A percentile compares a stretch with the other conserved stretches of the same genome.
Evolutionary conservation across 1,140 invertebrate genomes (phyloP).

Genomic region (Drosophila repletoides): DNA sequence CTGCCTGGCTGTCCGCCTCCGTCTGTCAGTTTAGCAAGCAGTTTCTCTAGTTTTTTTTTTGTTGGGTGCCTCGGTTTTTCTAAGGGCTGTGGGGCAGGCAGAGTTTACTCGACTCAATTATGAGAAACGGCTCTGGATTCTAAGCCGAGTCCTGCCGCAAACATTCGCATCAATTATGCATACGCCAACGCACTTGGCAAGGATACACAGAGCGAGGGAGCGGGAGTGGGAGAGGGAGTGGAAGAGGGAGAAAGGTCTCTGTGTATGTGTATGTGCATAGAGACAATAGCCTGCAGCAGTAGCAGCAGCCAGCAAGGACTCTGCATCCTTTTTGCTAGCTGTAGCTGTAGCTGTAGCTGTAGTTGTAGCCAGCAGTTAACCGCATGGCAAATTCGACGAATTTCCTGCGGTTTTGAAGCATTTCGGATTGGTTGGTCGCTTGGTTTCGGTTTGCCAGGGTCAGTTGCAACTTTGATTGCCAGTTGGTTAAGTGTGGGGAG

Average conservation of each 20-base stretch:
- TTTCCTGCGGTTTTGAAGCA: conserved; percentile 76
- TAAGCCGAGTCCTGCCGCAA: conserved; percentile 64
- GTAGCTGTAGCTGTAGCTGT: no score
- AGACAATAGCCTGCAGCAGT: conserved; percentile 41
- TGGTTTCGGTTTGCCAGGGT: no score
- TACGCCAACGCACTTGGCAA: conserved; percentile 62
- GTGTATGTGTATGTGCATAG: no score
- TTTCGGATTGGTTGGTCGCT: conserved; percentile 46
- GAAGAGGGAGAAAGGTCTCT: background rate
- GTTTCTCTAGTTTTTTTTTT: conserved; percentile 24
- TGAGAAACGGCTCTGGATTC: conserved; percentile 41
- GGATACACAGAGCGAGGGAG: background rate
- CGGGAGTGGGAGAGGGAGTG: background rate
- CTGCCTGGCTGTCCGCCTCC: no score
- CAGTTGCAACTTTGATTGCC: conserved; percentile 57
- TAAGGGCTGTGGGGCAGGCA: background rate
- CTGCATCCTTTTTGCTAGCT: conserved; percentile 56
- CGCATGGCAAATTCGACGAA: conserved; percentile 80
- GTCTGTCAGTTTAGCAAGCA: conserved; percentile 12
- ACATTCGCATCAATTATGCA: conserved; percentile 81
- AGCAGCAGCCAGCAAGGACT: conserved; percentile 45
- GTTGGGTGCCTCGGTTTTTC: conserved; percentile 23
- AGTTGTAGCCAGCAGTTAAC: conserved; percentile 54
- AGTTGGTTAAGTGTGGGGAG: background rate
- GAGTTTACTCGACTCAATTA: conserved; percentile 43